Evolutionary conservation across 2,797 vertebrate genomes (phyloP).

Genomic region (Clarias laeviceps): DNA sequence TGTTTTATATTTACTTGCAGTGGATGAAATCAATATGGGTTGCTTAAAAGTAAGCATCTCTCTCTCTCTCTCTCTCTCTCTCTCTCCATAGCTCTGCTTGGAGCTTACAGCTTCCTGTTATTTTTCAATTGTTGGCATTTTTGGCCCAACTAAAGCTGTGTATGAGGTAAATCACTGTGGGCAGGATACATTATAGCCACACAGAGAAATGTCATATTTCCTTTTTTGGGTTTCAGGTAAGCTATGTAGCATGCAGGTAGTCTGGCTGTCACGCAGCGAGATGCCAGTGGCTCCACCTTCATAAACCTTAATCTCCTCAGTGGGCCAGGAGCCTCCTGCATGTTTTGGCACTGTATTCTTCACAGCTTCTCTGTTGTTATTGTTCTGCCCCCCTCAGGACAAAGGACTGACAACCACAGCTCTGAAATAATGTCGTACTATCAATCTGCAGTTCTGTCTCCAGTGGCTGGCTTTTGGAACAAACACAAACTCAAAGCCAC

Average conservation of each 20-base stretch:
- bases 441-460: conserved; percentile 10
- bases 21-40: not conserved
- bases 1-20: too few species aligned
- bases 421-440: not conserved
- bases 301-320: conserved; percentile 64
- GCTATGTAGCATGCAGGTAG: conserved; percentile 62
- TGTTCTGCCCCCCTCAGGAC: conserved; percentile 24
- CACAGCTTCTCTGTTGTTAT: conserved; percentile 28
- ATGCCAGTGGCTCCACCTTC: conserved; percentile 73
- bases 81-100: not conserved
- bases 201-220: conserved; percentile 74
- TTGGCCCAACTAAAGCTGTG: conserved; percentile 58
- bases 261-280: conserved; percentile 50
- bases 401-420: conserved; percentile 21
- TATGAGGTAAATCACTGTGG: conserved; percentile 63
- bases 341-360: conserved; percentile 27
- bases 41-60: not conserved
- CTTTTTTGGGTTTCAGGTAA: conserved; percentile 73
- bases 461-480: not conserved
- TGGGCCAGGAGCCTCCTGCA: conserved; percentile 35
- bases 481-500: not conserved
- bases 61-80: not conserved
- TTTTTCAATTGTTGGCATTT: conserved; percentile 68
- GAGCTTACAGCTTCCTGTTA: conserved; percentile 47
- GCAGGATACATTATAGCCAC: conserved; percentile 71